Base-by-base conservation (phyloP, 2,888 invertebrate genomes). In the Drosophila engyochracea region DNA sequence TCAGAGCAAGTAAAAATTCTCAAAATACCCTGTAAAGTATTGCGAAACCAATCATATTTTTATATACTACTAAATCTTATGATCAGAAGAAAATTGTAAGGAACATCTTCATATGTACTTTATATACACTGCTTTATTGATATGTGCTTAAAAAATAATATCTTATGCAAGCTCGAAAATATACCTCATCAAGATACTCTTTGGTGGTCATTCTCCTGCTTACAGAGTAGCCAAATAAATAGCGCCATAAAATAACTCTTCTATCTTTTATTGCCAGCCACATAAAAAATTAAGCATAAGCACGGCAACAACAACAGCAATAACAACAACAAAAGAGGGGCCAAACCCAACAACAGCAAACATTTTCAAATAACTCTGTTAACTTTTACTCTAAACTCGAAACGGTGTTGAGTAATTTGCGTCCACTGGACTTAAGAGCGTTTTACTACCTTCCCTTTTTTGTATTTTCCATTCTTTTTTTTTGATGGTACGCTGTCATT, bases 161-260 rank as follows among this genome's bases (percentile, higher is more conserved):
- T 9, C 19, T 28, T 9, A 10, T 51, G 30, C 1, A 12, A 14
- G 25, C 4, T 19, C 19, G 1, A 35, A 55, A 44, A 25, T 16
- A 9, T 2, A 4, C 0, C 22, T 16, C 47, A 12, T 10, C 58
- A 44, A 25, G 16, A 22, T 22, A 44, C 51, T n/a, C 16, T 35
- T 14, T 28, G 16, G 14, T 2, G 3, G 30, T 22, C 14, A 25
- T 2, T 25, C 14, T 16, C 19, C 7, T 19, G 49, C 1, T 7
- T 51, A 35, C 70, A 69, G 69, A 41, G 65, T 66, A 66, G 52
- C 52, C 69, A 75, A 85, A 90, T 88, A 88, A 88, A 88, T 90
- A 88, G 89, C 77, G 89, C 90, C 90, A 88, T 88, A 90, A 88
- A 88, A 85, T 88, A 88, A 88, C 84, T 88, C n/a, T 90, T 81